Base-by-base conservation (phyloP, 1,140 invertebrate genomes). In the Drosophila gunungcola region DNA sequence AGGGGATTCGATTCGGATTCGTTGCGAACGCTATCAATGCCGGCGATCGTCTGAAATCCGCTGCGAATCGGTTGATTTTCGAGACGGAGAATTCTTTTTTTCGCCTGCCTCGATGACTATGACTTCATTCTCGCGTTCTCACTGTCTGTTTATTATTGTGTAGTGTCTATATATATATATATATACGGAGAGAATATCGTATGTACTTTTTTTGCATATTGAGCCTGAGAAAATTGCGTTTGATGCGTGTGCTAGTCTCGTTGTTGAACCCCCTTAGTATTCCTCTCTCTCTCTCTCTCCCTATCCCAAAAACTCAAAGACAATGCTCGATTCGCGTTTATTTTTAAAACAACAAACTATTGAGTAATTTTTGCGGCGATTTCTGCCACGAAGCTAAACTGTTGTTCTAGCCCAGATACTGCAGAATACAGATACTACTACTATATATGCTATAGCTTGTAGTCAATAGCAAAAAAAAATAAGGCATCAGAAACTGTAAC, bases 11-110 rank as follows among this genome's bases (percentile, higher is more conserved):
- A 16, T 48, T 62, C 58, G 62, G 16, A 73, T 68, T 73, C 75
- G 78, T 78, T 89, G 90, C 76, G 78, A 65, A 55, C 90, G 75
- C 85, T 90, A 90, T 91, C 85, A 80, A 77, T 62, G 83, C 86
- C 83, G 69, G 77, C 83, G 85, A 84, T 88, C 90, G 78, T 91
- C 90, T 91, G 86, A 76, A 68, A 68, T 49, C 39, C 52, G 52
- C 68, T 45, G 42, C 58, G 74, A 60, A 65, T 74, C 73, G 73
- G 73, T 74, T 36, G 60, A 57, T 78, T 52, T 67, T 73, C 55
- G 43, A 74, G 45, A 52, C 29, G 41, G 32, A 56, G 48, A 61
- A 51, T 52, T 49, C 83, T 75, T 51, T 51, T 32, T 32, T 38
- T 51, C 34, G 46, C 46, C 46, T 25, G 46, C 46, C 46, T 12